Percentiles rank a stretch among this genome's conserved stretches.
phyloP scores from a whole-genome alignment of 1,140 invertebrate species.

The Olivierus martensii region DNA sequence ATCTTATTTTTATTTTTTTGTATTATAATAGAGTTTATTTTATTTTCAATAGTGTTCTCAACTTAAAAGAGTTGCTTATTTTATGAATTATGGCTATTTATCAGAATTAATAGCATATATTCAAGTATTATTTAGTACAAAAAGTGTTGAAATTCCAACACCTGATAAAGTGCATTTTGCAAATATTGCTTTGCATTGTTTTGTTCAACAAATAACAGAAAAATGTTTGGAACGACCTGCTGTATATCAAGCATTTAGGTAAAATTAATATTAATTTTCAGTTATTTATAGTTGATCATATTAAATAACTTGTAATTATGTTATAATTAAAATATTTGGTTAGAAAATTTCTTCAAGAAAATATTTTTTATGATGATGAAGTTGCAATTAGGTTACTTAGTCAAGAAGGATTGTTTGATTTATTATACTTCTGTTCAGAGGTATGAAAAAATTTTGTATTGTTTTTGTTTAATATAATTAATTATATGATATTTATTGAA shows the following conservation, averaged over 20 bases:
- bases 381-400: conserved; percentile 46
- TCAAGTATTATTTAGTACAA: conserved; percentile 38
- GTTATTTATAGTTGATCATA: neutral
- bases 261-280: neutral
- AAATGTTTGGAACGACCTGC: conserved; percentile 19
- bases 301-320: neutral
- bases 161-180: conserved; percentile 49
- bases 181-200: conserved; percentile 50
- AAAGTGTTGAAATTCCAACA: conserved; percentile 40
- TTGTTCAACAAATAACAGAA: conserved; percentile 44
- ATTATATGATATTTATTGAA: no score
- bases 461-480: no score
- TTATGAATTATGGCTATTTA: conserved; percentile 53
- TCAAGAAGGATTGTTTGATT: conserved; percentile 31
- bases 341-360: conserved; percentile 49
- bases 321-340: neutral
- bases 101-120: conserved; percentile 49
- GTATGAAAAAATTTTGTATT: conserved; percentile 20
- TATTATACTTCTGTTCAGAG: conserved; percentile 23
- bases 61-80: conserved; percentile 52
- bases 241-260: conserved; percentile 18
- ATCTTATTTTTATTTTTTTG: neutral
- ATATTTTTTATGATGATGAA: conserved; percentile 52
- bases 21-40: no score
- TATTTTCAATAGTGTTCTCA: conserved; percentile 40